Base-by-base conservation (phyloP, 2,797 vertebrate genomes). In the Diplodus puntazzo region DNA sequence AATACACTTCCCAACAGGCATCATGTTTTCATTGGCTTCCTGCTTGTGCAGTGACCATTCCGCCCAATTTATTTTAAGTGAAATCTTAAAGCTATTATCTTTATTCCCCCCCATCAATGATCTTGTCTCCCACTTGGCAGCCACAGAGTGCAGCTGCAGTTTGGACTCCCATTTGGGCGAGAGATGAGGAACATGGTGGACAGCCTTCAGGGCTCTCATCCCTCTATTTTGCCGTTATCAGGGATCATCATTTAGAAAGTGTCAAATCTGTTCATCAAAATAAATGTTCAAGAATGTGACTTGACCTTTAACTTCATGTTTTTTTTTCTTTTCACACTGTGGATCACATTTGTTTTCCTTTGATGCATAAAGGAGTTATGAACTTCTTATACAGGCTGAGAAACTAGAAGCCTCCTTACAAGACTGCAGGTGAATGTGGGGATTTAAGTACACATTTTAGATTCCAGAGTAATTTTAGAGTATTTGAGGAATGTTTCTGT, bases 261-360 rank as follows among this genome's bases (percentile, higher is more conserved):
- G 80, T 90, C 79, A 64, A 72, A 86, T 79, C 73, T 82, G 76
- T 90, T 87, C 71, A 85, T 87, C 62, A 80, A 85, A 91, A 90
- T 92, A 93, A 93, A 93, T 86, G 73, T 86, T 88, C 43, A 86
- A 89, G 68, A 89, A 91, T 81, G 85, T 86, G 75, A 82, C 66
- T 75, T 46, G 48, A 58, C 39, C 2, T 27, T 62, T 71, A 65
- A 70, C 55, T 69, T 50, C 0, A 39, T 74, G 50, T 50, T 57
- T 11, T 62, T 25, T 25, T 25, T 25, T 8, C 43, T 25, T 61
- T 20, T 69, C 12, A 53, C 30, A n/a, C 21, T 39, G 10, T 43
- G 0, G 2, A 16, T 55, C 25, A 25, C 1, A 0, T 21, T 59
- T 50, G 12, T 16, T 54, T 42, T 34, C 5, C 11, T 66, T 4